Base-by-base conservation (phyloP, 2,797 vertebrate species). In the Gallirallus australis region DNA sequence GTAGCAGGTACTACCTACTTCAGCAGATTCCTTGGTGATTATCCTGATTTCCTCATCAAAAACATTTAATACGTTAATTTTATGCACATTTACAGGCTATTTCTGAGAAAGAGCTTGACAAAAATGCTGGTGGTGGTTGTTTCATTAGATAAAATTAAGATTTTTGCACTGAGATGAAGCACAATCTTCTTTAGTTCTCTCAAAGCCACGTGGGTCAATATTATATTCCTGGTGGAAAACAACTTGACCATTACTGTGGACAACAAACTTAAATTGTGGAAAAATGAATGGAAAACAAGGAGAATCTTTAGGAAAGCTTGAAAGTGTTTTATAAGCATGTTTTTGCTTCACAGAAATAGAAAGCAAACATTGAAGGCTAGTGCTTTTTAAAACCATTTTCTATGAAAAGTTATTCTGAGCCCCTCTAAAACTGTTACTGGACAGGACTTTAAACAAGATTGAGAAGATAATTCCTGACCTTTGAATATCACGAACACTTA, bases 381-480 rank as follows among this genome's bases (percentile, higher is more conserved):
- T 5, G 12, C 27, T 3, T 77, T 86, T 68, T 33, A 69, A 66
- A 91, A 48, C 11, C 33, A 48, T 72, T 90, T 70, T 48, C 42
- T 40, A 42, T 7, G 9, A 64, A 76, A 91, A 25, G 56, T 72
- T 92, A 52, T 17, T 81, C 12, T 66, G 27, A 91, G 47, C 47
- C 40, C 30, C 39, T 86, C 77, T 77, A 48, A 93, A 90, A 60
- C 88, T 72, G 70, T 28, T 47, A 66, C 31, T 63, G 82, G 79
- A 48, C 15, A 66, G 42, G 48, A 96, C 77, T 81, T 81, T 66
- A 94, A 96, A 88, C 35, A 79, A 84, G 89, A 82, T 56, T 42
- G 28, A 78, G 65, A 76, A 76, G 87, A 82, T 93, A 71, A 86
- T 76, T 95, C 66, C 61, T 88, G 95, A 96, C 72, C 82, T 95